Evolutionary conservation across 1,140 invertebrate genomes (phyloP), one percentile per base, ranked within the genome.

Genomic region (Drosophila quadrilineata): DNA sequence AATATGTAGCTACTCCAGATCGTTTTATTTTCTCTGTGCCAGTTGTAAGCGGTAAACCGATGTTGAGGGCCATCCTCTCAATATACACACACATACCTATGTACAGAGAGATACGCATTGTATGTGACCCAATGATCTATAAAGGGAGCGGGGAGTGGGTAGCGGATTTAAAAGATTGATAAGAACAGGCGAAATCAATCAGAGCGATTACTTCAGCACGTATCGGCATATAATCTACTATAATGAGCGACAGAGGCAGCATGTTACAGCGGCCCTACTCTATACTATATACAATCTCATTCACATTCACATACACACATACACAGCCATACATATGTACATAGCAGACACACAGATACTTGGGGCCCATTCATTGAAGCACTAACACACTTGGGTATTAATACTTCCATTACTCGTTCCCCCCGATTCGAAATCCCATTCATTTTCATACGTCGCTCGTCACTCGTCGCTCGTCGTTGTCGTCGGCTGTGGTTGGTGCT

Each of bases 61-160:
- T 41, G 58, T 69, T 72, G 76, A 70, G 77, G 68, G 77, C 63
- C 64, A 54, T 46, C 31, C n/a, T n/a, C n/a, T n/a, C n/a, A n/a
- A n/a, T n/a, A n/a, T n/a, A n/a, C n/a, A n/a, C n/a, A n/a, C n/a
- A n/a, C n/a, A n/a, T n/a, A n/a, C n/a, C n/a, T n/a, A n/a, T n/a
- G 6, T 29, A 24, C 16, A 45, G 12, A 26, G 24, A 5, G 8
- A 3, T 16, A 22, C 9, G 24, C 17, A 33, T 43, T 60, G 49
- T 65, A 48, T 62, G 67, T 85, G 79, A 85, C 79, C 79, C 67
- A 85, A 85, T 85, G 79, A 85, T 86, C 79, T 85, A 85, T 56
- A 85, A 80, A 58, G 79, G 79, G 76, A 38, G 77, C 68, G 72
- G 77, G 41, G 24, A 35, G 41, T n/a, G 12, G 8, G 26, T 33